phyloP scores from a whole-genome alignment of 2,797 vertebrate genomes.

The Tragelaphus oryx region DNA sequence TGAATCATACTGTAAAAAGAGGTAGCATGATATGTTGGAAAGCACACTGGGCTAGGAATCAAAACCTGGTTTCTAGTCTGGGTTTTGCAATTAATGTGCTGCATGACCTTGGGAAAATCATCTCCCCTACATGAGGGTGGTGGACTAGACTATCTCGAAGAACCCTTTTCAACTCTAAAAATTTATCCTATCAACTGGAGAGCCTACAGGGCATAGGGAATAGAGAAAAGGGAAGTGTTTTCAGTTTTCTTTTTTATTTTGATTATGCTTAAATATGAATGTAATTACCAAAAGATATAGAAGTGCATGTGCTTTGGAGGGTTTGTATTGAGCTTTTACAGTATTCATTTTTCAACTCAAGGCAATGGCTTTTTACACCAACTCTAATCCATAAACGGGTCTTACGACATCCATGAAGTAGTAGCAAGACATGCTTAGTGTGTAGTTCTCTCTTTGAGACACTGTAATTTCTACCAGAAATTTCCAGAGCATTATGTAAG shows the following conservation, averaged over 20 bases:
- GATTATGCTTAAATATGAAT: conserved; percentile 74
- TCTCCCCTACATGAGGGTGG: conserved; percentile 49
- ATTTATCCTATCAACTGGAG: conserved; percentile 65
- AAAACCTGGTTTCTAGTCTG: conserved; percentile 50
- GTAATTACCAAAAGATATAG: conserved; percentile 70
- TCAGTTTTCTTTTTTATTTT: conserved; percentile 63
- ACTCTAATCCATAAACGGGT: conserved; percentile 65
- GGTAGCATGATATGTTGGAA: conserved; percentile 68
- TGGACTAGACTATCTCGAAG: conserved; percentile 47
- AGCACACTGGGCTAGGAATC: conserved; percentile 45
- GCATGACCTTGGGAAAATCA: conserved; percentile 63
- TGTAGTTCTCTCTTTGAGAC: conserved; percentile 67
- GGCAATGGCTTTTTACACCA: conserved; percentile 72
- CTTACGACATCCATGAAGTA: conserved; percentile 45
- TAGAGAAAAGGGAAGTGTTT: conserved; percentile 70
- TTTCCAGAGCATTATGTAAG: conserved; percentile 74
- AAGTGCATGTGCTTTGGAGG: conserved; percentile 71
- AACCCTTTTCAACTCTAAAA: conserved; percentile 60
- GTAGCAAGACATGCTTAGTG: conserved; percentile 66
- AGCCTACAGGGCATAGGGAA: conserved; percentile 67
- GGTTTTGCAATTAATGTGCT: conserved; percentile 65
- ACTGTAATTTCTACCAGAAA: conserved; percentile 67
- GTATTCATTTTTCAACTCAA: conserved; percentile 70
- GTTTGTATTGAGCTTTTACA: conserved; percentile 69
- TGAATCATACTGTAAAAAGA: conserved; percentile 66